phyloP scores from a whole-genome alignment of 1,140 invertebrate genomes.

The Bombus confusus region DNA sequence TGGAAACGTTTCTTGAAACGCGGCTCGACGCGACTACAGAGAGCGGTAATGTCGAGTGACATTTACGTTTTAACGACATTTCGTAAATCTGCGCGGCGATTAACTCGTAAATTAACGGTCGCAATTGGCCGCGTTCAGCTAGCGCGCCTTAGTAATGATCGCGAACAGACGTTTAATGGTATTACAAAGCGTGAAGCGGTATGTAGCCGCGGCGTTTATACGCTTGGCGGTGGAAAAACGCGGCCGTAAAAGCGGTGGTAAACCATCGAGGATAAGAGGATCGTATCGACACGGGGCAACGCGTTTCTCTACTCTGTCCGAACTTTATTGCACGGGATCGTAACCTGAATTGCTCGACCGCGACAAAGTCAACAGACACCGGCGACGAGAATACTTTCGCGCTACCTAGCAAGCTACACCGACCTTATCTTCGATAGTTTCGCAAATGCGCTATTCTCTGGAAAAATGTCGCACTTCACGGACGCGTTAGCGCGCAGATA shows the following conservation, averaged over 20 bases:
- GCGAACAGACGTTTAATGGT: conserved; percentile 33
- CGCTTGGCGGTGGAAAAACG: not conserved
- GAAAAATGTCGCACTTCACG: not conserved
- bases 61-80: conserved; percentile 20
- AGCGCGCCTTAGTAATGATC: conserved; percentile 21
- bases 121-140: conserved; percentile 1
- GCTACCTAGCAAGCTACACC: not conserved
- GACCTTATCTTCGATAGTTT: not conserved
- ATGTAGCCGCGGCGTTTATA: conserved; percentile 14
- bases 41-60: conserved; percentile 8
- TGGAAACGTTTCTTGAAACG: not conserved
- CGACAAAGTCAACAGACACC: conserved; percentile 20
- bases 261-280: conserved; percentile 16
- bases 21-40: not conserved
- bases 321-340: conserved; percentile 33
- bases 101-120: conserved; percentile 22
- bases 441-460: no score
- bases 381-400: not conserved
- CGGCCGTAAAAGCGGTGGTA: conserved; percentile 16
- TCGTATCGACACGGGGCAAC: conserved; percentile 30
- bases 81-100: conserved; percentile 26
- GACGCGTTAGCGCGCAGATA: no score
- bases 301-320: conserved; percentile 9
- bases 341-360: conserved; percentile 22
- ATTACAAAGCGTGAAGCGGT: conserved; percentile 18